These are phyloP conservation scores for Eleginops maclovinus DNA, from an alignment of 2,113 vertebrate species.

Conservation along the genomic window DNA sequence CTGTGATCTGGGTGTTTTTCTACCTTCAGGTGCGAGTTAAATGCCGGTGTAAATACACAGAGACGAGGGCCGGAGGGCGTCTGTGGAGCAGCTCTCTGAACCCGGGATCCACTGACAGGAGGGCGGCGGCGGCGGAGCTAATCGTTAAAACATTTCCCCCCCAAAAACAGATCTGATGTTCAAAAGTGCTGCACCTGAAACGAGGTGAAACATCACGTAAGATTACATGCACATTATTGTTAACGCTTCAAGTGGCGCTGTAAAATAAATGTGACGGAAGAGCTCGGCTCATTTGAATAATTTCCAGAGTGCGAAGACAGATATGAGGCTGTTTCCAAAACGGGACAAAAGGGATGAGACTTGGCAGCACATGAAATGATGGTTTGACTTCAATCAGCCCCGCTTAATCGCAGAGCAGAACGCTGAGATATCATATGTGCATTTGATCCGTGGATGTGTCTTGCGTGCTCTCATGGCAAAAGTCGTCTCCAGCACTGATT, in stretches of 20 bases:
- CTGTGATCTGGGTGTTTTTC: slow-evolving; percentile 37
- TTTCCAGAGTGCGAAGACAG: slow-evolving; percentile 59
- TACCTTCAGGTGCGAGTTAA: slow-evolving; percentile 60
- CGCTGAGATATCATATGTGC: slow-evolving; percentile 25
- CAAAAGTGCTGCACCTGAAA: slow-evolving; percentile 75
- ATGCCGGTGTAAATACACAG: slow-evolving; percentile 60
- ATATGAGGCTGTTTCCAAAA: slow-evolving; percentile 48
- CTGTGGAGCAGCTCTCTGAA: slow-evolving; percentile 43
- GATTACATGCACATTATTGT: slow-evolving; percentile 76
- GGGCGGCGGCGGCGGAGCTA: slow-evolving; percentile 57
- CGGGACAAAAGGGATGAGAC: slow-evolving; percentile 49
- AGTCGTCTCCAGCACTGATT: slow-evolving; percentile 3
- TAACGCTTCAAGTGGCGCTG: slow-evolving; percentile 70
- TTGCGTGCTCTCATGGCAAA: too few species aligned
- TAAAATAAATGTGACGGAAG: slow-evolving; percentile 72
- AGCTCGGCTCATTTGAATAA: slow-evolving; percentile 76
- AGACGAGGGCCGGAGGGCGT: slow-evolving; percentile 44
- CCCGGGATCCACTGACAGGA: slow-evolving; percentile 35
- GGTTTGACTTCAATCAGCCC: slow-evolving; percentile 58
- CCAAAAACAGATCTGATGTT: slow-evolving; percentile 62
- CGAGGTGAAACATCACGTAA: slow-evolving; percentile 63
- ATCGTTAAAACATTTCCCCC: slow-evolving; percentile 70
- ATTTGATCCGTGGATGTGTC: slow-evolving; percentile 42
- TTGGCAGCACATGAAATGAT: slow-evolving; percentile 57
- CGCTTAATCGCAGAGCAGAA: slow-evolving; percentile 53